Conservation (phyloP, 2,797 vertebrate genomes). For the Mareca strepera region DNA sequence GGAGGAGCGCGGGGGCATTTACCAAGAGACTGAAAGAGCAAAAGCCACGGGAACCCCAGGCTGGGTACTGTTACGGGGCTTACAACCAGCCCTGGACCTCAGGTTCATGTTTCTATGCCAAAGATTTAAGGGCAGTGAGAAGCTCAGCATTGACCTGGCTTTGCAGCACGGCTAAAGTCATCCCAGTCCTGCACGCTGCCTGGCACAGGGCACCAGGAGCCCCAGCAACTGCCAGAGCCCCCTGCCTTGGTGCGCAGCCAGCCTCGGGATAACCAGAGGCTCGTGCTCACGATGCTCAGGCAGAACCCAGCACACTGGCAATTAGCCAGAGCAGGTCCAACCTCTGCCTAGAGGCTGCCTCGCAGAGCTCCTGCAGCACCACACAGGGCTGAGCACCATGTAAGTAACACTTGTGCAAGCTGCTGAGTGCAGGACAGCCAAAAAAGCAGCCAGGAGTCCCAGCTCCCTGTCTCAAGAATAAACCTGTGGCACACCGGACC, state of each 20-base stretch:
- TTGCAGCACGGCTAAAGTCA: not conserved
- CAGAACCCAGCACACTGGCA: not conserved
- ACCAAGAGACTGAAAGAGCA: accelerated
- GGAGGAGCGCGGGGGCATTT: not conserved
- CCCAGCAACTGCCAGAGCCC: not conserved
- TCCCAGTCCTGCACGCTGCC: not conserved
- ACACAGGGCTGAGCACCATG: accelerated
- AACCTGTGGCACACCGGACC: not conserved
- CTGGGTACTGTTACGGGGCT: not conserved
- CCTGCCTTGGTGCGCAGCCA: not conserved
- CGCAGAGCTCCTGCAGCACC: not conserved
- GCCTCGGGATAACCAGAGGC: no score
- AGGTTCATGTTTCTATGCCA: not conserved
- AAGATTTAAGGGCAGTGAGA: not conserved
- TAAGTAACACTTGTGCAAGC: not conserved
- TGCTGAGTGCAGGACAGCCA: not conserved
- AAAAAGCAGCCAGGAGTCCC: not conserved
- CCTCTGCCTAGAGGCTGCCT: not conserved
- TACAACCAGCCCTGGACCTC: not conserved
- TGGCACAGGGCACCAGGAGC: not conserved
- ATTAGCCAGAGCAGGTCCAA: not conserved
- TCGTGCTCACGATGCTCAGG: not conserved
- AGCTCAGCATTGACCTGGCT: not conserved
- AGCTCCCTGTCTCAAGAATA: not conserved
- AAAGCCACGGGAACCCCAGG: accelerated